Percentiles rank a stretch among this genome's conserved stretches.
Evolutionary conservation across 2,888 invertebrate species (phyloP).

Genomic region (Agrochola litura): DNA sequence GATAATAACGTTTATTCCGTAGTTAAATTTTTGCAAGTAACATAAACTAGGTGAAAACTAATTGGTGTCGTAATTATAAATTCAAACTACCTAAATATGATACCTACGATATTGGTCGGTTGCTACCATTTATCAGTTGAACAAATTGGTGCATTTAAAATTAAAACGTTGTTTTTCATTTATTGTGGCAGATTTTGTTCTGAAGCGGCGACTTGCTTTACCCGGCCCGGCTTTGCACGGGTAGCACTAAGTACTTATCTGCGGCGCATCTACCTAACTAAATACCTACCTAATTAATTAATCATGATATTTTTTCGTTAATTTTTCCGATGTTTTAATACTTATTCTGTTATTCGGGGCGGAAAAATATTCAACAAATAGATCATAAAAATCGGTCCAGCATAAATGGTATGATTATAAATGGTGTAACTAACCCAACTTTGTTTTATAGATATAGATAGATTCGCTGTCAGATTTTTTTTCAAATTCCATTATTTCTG

Average conservation of each 20-base stretch:
- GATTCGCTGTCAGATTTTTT: neutral
- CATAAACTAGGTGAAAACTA: conserved; percentile 75
- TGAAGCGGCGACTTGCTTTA: neutral
- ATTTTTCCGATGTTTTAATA: too few species aligned
- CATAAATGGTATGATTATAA: too few species aligned
- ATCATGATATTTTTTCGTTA: too few species aligned
- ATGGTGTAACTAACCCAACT: too few species aligned
- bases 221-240: too few species aligned
- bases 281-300: too few species aligned
- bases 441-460: too few species aligned
- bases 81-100: conserved; percentile 59
- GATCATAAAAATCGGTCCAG: too few species aligned
- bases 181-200: neutral
- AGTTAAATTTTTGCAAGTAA: conserved; percentile 69
- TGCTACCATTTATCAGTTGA: conserved; percentile 2
- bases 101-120: conserved; percentile 23
- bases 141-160: conserved; percentile 18
- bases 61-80: conserved; percentile 70
- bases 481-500: neutral
- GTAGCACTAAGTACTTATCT: too few species aligned
- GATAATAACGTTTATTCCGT: conserved; percentile 66
- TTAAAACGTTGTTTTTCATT: conserved; percentile 4
- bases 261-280: too few species aligned
- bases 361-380: too few species aligned
- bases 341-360: too few species aligned